phyloP scores from a whole-genome alignment of 2,888 invertebrate species.

The Periphyllus acericola region DNA sequence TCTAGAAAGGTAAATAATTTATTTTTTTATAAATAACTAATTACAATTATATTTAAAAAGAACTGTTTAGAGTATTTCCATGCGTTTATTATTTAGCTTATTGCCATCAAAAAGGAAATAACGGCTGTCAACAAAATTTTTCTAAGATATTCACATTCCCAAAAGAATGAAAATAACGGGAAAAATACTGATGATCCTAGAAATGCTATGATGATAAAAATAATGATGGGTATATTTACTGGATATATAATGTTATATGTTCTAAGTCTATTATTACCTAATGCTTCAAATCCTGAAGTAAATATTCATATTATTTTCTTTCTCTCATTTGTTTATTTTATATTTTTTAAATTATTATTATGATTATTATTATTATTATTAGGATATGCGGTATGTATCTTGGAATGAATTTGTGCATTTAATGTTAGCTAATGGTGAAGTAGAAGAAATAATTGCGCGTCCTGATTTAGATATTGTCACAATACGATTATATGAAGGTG shows the following conservation, averaged over 20 bases:
- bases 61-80: neutral
- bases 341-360: neutral
- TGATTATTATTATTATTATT: neutral
- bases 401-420: slow-evolving; percentile 98
- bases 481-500: slow-evolving; percentile 85
- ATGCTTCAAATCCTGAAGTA: slow-evolving; percentile 56
- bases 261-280: slow-evolving; percentile 50
- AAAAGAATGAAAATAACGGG: slow-evolving; percentile 28
- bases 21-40: neutral
- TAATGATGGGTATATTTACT: slow-evolving; percentile 44
- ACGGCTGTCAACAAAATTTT: slow-evolving; percentile 48
- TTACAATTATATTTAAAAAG: neutral
- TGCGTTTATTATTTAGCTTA: slow-evolving; percentile 25
- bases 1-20: slow-evolving; percentile 37
- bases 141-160: slow-evolving; percentile 46
- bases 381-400: slow-evolving; percentile 74
- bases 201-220: slow-evolving; percentile 65
- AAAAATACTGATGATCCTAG: slow-evolving; percentile 64
- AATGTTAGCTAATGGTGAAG: slow-evolving; percentile 94
- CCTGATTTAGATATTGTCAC: slow-evolving; percentile 88
- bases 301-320: slow-evolving; percentile 7
- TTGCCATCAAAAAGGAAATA: slow-evolving; percentile 43
- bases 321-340: neutral
- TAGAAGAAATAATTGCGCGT: slow-evolving; percentile 84
- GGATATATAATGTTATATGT: slow-evolving; percentile 44